These are phyloP conservation scores for Linnaemya tessellans DNA, from an alignment of 2,888 invertebrate genomes.

Conservation along the genomic window DNA sequence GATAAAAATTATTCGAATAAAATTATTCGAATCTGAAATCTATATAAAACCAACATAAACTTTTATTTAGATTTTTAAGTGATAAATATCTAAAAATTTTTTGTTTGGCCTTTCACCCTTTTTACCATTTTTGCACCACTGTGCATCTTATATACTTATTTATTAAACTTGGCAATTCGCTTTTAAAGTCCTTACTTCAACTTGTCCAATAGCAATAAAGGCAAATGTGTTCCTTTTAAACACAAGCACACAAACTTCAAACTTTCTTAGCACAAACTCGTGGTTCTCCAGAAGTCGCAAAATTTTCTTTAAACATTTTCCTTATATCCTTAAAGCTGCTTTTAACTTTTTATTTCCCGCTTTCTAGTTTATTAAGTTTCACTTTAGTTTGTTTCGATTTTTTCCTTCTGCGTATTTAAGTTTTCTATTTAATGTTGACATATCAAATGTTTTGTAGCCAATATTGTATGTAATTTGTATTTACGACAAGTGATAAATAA, in stretches of 20 bases:
- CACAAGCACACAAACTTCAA: neutral
- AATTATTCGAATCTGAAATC: no score
- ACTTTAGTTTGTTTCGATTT: constrained; percentile 17
- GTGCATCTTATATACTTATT: constrained; percentile 16
- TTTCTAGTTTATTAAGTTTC: constrained; percentile 47
- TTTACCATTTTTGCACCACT: neutral
- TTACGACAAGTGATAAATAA: constrained; percentile 68
- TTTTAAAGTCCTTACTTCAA: constrained; percentile 45
- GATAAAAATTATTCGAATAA: no score
- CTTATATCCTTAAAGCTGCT: constrained; percentile 13
- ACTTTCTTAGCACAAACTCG: neutral
- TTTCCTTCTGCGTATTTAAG: constrained; percentile 4
- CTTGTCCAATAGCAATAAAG: constrained; percentile 49
- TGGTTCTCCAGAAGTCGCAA: neutral
- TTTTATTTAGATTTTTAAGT: no score
- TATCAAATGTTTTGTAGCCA: constrained; percentile 45
- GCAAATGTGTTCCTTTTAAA: neutral
- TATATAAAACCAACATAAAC: no score
- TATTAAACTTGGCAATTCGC: constrained; percentile 38
- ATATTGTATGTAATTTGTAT: constrained; percentile 69
- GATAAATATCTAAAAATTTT: neutral
- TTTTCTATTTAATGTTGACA: constrained; percentile 37
- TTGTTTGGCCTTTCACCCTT: neutral
- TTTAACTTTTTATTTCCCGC: constrained; percentile 25
- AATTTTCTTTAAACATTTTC: neutral